A percentile compares a stretch with the other conserved stretches of the same genome.
Evolutionary conservation across 2,888 invertebrate species (phyloP).

Genomic region (Melanophora roralis): DNA sequence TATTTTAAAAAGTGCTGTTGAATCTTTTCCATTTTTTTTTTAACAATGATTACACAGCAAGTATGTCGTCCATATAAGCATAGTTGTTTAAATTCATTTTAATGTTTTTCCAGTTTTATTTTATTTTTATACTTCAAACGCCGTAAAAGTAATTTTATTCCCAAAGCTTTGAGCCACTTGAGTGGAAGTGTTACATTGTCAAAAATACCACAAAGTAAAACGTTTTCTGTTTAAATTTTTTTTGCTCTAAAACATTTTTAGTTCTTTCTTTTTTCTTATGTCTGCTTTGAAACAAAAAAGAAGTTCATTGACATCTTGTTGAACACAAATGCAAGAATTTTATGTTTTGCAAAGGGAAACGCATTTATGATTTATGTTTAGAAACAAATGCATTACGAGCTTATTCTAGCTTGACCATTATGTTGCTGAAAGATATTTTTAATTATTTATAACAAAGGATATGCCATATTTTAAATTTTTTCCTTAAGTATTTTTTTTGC

Average conservation of each 20-base stretch:
- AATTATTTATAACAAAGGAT: background rate
- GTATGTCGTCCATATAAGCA: too few relatives aligned
- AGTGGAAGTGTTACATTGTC: constrained; percentile 5
- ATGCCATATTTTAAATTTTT: too few relatives aligned
- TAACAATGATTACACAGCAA: too few relatives aligned
- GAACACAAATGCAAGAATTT: background rate
- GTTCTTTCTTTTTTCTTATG: constrained; percentile 3
- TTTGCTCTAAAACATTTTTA: background rate
- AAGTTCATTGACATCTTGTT: constrained; percentile 31
- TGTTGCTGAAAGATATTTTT: background rate
- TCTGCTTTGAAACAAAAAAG: background rate
- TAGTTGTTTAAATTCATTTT: too few relatives aligned
- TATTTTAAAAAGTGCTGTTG: too few relatives aligned
- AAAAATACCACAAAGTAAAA: constrained; percentile 41
- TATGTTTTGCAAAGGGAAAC: background rate
- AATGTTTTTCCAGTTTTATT: constrained; percentile 24
- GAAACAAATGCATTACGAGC: background rate
- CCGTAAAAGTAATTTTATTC: constrained; percentile 46
- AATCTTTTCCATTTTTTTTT: too few relatives aligned
- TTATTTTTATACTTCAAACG: constrained; percentile 1
- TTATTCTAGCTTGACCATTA: background rate
- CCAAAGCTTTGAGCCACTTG: constrained; percentile 43
- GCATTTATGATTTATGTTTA: constrained; percentile 9
- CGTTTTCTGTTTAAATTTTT: constrained; percentile 1
- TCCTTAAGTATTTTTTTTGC: too few relatives aligned